phyloP scores from a whole-genome alignment of 2,888 invertebrate genomes.

The Conus canariensis region DNA sequence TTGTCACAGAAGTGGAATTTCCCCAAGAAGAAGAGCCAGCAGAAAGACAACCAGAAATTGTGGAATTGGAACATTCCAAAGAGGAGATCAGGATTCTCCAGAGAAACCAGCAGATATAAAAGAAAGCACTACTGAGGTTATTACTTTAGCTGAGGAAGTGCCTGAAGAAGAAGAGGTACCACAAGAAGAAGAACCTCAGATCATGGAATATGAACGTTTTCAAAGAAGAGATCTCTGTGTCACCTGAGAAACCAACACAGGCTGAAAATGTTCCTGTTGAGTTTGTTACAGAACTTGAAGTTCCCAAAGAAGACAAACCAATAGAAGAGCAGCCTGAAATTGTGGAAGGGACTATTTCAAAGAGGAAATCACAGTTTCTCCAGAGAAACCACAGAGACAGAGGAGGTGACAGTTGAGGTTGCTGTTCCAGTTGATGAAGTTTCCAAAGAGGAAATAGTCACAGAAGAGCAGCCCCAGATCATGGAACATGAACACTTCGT shows the following conservation, averaged over 20 bases:
- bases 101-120: constrained; percentile 33
- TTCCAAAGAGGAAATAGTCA: background rate
- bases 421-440: background rate
- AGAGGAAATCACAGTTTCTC: constrained; percentile 33
- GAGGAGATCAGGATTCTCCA: constrained; percentile 34
- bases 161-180: background rate
- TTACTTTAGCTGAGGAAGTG: background rate
- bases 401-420: background rate
- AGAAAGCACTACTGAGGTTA: background rate
- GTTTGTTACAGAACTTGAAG: background rate
- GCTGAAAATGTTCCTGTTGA: constrained; percentile 30
- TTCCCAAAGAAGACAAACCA: background rate
- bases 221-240: constrained; percentile 41
- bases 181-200: constrained; percentile 17
- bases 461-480: constrained; percentile 13
- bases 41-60: background rate
- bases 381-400: constrained; percentile 34
- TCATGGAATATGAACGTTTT: constrained; percentile 27
- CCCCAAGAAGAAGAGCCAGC: background rate
- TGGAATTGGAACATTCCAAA: constrained; percentile 32
- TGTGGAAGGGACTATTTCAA: constrained; percentile 31
- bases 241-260: constrained; percentile 28
- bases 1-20: background rate
- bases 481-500: constrained; percentile 32
- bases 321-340: background rate